Conservation (phyloP, 2,797 vertebrate species). For the Macrochelys suwanniensis region DNA sequence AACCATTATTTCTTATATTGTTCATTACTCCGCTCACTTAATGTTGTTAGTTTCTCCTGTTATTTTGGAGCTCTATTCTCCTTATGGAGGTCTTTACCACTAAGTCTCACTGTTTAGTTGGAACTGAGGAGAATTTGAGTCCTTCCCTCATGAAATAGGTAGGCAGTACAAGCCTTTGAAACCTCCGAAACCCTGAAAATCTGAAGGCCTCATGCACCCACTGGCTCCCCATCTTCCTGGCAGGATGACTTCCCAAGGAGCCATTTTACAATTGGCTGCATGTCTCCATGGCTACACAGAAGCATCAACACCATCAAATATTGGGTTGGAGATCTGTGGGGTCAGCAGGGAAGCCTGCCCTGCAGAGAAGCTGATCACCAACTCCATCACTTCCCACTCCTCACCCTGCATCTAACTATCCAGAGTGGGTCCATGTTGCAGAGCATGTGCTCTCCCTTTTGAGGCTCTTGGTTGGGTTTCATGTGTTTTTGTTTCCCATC, state of each 20-base stretch:
- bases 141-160: not conserved
- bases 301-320: not conserved
- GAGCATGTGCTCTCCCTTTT: not conserved
- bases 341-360: not conserved
- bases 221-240: not conserved
- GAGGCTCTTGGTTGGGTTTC: not conserved
- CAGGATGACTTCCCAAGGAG: not conserved
- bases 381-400: not conserved
- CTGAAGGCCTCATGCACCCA: not conserved
- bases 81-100: not conserved
- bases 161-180: not conserved
- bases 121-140: not conserved
- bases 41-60: not conserved
- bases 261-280: not conserved
- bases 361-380: not conserved
- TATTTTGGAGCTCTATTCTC: not conserved
- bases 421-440: not conserved
- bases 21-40: not conserved
- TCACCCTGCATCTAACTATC: not conserved
- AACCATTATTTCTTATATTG: not conserved
- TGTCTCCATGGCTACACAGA: not conserved
- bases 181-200: not conserved
- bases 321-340: not conserved
- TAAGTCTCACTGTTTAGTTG: not conserved
- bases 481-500: not conserved